phyloP scores from a whole-genome alignment of 2,113 vertebrate genomes.

The Rhea pennata region DNA sequence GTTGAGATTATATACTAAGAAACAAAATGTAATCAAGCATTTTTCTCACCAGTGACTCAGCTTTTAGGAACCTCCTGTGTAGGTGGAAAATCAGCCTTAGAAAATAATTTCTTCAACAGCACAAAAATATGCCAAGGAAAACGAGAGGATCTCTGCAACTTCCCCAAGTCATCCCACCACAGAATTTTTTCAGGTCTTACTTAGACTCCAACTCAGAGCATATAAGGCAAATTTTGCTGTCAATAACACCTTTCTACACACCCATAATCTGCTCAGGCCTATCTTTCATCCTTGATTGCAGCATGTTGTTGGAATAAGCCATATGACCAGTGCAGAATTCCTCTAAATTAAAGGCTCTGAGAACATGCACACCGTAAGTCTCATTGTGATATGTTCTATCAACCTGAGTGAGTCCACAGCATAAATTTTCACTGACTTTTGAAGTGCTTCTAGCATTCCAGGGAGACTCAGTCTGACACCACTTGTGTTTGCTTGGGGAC shows the following conservation, averaged over 20 bases:
- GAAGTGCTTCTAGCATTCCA: background rate
- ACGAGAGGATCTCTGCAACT: background rate
- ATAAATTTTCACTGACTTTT: background rate
- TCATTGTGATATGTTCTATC: background rate
- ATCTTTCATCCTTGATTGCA: background rate
- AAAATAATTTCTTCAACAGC: background rate
- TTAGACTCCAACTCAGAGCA: background rate
- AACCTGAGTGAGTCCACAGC: background rate
- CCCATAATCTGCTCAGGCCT: background rate
- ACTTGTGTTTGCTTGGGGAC: background rate
- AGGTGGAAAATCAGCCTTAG: background rate
- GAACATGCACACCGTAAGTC: background rate
- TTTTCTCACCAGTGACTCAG: background rate
- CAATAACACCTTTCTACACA: background rate
- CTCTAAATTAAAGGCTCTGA: background rate
- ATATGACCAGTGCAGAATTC: background rate
- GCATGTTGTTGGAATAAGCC: background rate
- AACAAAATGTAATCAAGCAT: background rate
- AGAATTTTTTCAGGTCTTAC: background rate
- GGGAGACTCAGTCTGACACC: background rate
- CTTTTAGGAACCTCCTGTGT: background rate
- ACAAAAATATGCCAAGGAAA: background rate
- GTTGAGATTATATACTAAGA: background rate
- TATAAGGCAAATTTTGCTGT: background rate
- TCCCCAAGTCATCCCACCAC: background rate